These are phyloP conservation scores for Notechis scutatus DNA, from an alignment of 2,113 vertebrate genomes.

Conservation along the genomic window DNA sequence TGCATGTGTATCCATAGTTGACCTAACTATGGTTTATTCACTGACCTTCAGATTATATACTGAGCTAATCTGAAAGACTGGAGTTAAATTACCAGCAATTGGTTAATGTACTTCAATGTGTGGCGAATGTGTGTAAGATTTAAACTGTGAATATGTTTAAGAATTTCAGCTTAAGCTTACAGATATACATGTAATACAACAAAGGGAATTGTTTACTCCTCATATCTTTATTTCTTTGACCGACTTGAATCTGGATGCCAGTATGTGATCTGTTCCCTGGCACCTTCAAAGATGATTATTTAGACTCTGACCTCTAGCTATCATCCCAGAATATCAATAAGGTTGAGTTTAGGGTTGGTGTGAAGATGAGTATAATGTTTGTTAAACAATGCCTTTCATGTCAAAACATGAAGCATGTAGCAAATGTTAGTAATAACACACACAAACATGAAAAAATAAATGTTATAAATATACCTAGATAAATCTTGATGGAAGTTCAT, in stretches of 20 bases:
- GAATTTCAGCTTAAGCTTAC: neutral
- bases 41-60: neutral
- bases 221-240: neutral
- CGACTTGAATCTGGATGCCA: neutral
- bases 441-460: neutral
- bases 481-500: neutral
- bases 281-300: neutral
- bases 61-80: neutral
- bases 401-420: neutral
- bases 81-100: neutral
- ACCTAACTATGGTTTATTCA: neutral
- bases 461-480: neutral
- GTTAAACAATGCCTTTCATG: neutral
- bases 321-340: neutral
- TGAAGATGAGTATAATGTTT: neutral
- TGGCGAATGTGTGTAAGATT: neutral
- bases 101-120: neutral
- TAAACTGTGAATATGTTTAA: neutral
- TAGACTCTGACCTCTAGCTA: neutral
- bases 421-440: neutral
- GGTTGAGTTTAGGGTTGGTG: neutral
- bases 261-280: neutral
- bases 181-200: neutral
- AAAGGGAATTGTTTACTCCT: neutral
- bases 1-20: neutral